Percentiles rank a stretch among this genome's conserved stretches.
These are phyloP conservation scores for Macrobrachium rosenbergii DNA, from an alignment of 1,140 invertebrate species.

Conservation along the genomic window DNA sequence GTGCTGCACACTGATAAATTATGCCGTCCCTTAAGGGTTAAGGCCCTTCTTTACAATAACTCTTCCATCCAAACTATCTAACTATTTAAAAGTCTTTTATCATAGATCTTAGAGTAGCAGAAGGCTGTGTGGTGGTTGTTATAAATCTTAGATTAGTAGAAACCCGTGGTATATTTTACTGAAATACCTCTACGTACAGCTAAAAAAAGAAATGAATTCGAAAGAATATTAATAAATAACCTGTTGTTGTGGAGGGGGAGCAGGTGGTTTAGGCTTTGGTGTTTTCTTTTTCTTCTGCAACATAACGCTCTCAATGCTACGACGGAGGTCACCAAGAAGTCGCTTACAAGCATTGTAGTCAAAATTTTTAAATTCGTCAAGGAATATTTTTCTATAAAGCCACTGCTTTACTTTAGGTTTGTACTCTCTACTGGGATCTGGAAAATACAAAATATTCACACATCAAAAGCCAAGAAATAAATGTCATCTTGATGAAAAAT, in stretches of 20 bases:
- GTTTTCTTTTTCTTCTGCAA: constrained; percentile 59
- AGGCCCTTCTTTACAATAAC: no score
- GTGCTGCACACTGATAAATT: no score
- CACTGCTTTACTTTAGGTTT: constrained; percentile 62
- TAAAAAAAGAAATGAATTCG: neutral
- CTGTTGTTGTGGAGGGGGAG: constrained; percentile 49
- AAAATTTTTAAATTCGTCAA: constrained; percentile 59
- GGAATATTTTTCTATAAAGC: constrained; percentile 58
- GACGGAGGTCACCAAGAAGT: constrained; percentile 46
- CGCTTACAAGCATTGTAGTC: constrained; percentile 52
- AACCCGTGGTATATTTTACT: no score
- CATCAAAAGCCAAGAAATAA: neutral
- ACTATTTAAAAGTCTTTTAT: no score
- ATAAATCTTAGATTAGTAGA: no score
- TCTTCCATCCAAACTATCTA: no score
- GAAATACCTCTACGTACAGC: neutral
- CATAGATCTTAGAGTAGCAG: no score
- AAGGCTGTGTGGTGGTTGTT: no score
- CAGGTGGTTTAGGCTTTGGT: constrained; percentile 59
- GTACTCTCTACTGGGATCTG: constrained; percentile 58
- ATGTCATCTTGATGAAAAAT: no score
- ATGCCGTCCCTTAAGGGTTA: no score
- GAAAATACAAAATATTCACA: neutral
- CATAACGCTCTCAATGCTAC: constrained; percentile 53
- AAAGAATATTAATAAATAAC: constrained; percentile 31